Conservation (phyloP, 2,888 invertebrate species). For the Apotomis turbidana region DNA sequence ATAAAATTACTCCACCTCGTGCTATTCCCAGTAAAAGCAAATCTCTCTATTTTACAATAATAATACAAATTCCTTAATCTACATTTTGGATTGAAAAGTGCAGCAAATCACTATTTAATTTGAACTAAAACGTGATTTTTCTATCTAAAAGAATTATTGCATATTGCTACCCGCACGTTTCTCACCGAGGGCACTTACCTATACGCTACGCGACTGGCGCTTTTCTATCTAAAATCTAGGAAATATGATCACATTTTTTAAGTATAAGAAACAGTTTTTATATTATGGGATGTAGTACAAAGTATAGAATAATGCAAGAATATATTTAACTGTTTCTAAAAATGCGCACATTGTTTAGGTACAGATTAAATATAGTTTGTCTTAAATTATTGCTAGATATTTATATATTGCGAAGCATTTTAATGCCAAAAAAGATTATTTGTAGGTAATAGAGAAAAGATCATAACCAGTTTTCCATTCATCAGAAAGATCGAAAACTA, state of each 20-base stretch:
- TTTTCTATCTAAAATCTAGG: constrained; percentile 56
- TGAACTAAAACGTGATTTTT: constrained; percentile 42
- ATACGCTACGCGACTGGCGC: constrained; percentile 49
- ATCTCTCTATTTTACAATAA: constrained; percentile 24
- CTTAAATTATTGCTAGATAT: constrained; percentile 6
- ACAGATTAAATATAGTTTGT: constrained; percentile 11
- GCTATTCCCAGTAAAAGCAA: constrained; percentile 14
- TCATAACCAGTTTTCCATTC: not conserved
- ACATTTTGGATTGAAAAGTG: constrained; percentile 44
- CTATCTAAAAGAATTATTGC: constrained; percentile 56
- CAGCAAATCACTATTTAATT: constrained; percentile 40
- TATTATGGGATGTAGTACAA: constrained; percentile 31
- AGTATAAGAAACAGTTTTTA: constrained; percentile 57
- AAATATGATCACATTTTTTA: constrained; percentile 66
- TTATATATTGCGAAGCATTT: constrained; percentile 5
- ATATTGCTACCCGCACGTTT: constrained; percentile 60
- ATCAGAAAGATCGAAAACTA: not conserved
- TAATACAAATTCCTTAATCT: constrained; percentile 32
- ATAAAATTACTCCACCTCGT: constrained; percentile 6
- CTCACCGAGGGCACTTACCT: constrained; percentile 43
- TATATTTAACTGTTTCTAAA: constrained; percentile 41
- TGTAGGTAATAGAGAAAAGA: too few relatives aligned
- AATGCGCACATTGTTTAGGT: constrained; percentile 38
- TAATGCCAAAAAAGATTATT: not conserved
- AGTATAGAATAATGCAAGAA: constrained; percentile 41